Evolutionary conservation across 2,888 invertebrate species (phyloP).

Genomic region (Xylophagus ater): DNA sequence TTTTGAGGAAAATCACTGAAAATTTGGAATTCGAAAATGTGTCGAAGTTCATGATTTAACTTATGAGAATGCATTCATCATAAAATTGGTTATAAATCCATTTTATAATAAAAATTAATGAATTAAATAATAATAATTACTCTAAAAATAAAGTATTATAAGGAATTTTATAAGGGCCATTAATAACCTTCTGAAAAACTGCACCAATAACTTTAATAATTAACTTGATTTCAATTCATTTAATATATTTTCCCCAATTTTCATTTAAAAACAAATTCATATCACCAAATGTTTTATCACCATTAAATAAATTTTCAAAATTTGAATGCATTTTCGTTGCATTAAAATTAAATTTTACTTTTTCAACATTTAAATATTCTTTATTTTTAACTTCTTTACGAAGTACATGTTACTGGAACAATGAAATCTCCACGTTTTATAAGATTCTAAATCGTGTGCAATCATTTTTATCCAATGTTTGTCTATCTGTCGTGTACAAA

Average conservation of each 20-base stretch:
- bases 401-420: no score
- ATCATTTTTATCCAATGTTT: no score
- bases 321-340: slow-evolving; percentile 23
- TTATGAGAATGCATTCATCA: not conserved
- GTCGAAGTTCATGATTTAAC: no score
- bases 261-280: slow-evolving; percentile 42
- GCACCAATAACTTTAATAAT: slow-evolving; percentile 31
- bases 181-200: slow-evolving; percentile 29
- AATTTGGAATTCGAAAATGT: no score
- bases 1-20: no score
- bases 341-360: slow-evolving; percentile 8
- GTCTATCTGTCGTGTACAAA: no score
- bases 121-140: not conserved
- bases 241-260: slow-evolving; percentile 37
- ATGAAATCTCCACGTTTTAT: no score
- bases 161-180: slow-evolving; percentile 34
- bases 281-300: slow-evolving; percentile 38
- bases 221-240: slow-evolving; percentile 29
- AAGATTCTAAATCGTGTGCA: no score
- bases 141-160: slow-evolving; percentile 28
- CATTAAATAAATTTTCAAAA: slow-evolving; percentile 39
- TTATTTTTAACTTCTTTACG: no score
- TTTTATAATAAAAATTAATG: not conserved
- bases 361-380: not conserved
- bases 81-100: not conserved